phyloP scores from a whole-genome alignment of 2,797 vertebrate species.

The Phalloptychus januarius region DNA sequence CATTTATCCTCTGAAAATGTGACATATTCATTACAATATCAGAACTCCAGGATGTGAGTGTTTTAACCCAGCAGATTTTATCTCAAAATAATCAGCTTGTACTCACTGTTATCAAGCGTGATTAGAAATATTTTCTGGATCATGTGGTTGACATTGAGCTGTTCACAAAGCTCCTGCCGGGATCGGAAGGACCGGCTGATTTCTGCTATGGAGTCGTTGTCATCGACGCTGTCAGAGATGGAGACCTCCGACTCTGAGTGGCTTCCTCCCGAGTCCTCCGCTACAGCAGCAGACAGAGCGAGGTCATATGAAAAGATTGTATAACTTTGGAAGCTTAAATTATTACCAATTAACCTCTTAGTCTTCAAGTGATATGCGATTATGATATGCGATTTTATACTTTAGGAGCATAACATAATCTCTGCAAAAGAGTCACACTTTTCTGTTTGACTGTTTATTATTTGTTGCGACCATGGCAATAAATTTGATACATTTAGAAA shows the following conservation, averaged over 20 bases:
- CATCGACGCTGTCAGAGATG: constrained; percentile 94
- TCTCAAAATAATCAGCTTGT: not conserved
- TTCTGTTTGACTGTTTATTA: not conserved
- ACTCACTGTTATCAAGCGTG: constrained; percentile 97
- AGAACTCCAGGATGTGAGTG: not conserved
- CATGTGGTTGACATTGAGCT: constrained; percentile 99
- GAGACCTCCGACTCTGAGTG: constrained; percentile 97
- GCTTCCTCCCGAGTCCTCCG: constrained; percentile 88
- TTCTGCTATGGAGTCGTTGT: constrained; percentile 95
- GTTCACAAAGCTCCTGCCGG: constrained; percentile 94
- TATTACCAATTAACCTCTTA: not conserved
- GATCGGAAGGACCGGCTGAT: constrained; percentile 96
- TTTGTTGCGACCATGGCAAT: not conserved
- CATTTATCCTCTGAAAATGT: not conserved
- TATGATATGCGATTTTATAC: not conserved
- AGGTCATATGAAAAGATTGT: not conserved
- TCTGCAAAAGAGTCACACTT: not conserved
- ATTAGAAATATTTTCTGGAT: constrained; percentile 98
- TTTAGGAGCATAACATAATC: not conserved
- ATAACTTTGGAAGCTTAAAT: not conserved
- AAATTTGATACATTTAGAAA: not conserved
- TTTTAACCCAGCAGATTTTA: not conserved
- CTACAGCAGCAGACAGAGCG: constrained; percentile 53
- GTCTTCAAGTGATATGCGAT: not conserved
- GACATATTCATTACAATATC: not conserved